A percentile compares a stretch with the other conserved stretches of the same genome.
phyloP scores from a whole-genome alignment of 2,113 vertebrate genomes.

The Hystrix brachyura region DNA sequence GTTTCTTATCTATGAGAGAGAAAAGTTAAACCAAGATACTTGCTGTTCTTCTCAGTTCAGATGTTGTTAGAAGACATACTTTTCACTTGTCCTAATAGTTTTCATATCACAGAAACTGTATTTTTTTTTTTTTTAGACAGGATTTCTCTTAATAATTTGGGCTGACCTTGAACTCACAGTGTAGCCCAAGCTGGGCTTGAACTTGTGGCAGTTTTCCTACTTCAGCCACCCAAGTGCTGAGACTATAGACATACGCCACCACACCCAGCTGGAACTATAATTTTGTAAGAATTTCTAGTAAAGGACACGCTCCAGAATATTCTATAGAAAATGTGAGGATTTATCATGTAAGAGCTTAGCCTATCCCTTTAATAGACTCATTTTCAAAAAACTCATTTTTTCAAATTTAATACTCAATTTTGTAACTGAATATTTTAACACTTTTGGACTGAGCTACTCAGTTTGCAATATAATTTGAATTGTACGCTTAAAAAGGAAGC shows the following conservation, averaged over 20 bases:
- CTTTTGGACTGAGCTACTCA: slow-evolving; percentile 32
- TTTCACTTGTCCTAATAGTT: neutral
- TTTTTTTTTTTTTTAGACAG: neutral
- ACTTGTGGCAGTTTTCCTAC: neutral
- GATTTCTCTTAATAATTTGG: neutral
- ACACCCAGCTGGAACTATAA: neutral
- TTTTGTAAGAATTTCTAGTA: slow-evolving; percentile 30
- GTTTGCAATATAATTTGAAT: slow-evolving; percentile 37
- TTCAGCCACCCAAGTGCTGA: neutral
- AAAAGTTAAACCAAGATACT: neutral
- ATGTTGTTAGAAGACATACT: neutral
- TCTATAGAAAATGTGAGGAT: neutral
- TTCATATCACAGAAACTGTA: neutral
- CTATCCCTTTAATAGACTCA: neutral
- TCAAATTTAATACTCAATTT: slow-evolving; percentile 45
- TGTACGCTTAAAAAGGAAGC: neutral
- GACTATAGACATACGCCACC: neutral
- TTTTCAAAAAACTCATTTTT: neutral
- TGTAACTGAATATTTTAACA: slow-evolving; percentile 1
- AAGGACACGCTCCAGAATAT: neutral
- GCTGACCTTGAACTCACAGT: neutral
- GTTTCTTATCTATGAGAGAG: neutral
- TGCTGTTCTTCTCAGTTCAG: neutral
- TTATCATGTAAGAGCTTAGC: neutral
- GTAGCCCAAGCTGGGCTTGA: neutral